These are phyloP conservation scores for Carcina quercana DNA, from an alignment of 2,888 invertebrate genomes.

Conservation along the genomic window DNA sequence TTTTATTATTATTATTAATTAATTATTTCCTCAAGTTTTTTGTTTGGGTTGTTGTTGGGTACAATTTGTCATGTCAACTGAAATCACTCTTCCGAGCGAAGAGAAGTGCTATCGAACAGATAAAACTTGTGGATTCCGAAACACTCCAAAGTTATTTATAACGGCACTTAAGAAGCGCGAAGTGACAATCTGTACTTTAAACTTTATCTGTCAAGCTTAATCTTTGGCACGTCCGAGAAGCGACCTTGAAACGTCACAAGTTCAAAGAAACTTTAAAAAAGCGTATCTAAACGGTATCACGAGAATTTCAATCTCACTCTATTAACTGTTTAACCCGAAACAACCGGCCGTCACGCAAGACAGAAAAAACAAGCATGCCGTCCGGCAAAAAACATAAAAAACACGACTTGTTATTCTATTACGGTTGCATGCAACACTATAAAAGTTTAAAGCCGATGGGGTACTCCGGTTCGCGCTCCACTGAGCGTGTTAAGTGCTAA, in stretches of 20 bases:
- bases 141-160: too few relatives aligned
- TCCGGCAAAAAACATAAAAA: constrained; percentile 37
- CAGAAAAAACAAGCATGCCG: constrained; percentile 33
- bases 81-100: too few relatives aligned
- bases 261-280: constrained; percentile 25
- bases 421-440: constrained; percentile 39
- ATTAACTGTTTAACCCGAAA: constrained; percentile 38
- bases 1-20: too few relatives aligned
- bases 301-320: constrained; percentile 32
- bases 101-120: too few relatives aligned
- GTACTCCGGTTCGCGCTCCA: constrained; percentile 60
- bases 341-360: constrained; percentile 32
- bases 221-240: too few relatives aligned
- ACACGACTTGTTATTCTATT: constrained; percentile 50
- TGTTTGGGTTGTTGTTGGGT: too few relatives aligned
- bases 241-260: constrained; percentile 25
- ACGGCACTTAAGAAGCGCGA: too few relatives aligned
- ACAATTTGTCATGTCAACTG: too few relatives aligned
- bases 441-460: constrained; percentile 51
- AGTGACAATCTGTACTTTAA: too few relatives aligned
- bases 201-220: too few relatives aligned
- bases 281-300: constrained; percentile 16
- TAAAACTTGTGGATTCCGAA: too few relatives aligned
- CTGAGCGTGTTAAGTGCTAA: constrained; percentile 72
- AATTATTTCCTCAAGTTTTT: too few relatives aligned